Conservation (phyloP, 2,797 vertebrate genomes). For the Anabacerthia variegaticeps region DNA sequence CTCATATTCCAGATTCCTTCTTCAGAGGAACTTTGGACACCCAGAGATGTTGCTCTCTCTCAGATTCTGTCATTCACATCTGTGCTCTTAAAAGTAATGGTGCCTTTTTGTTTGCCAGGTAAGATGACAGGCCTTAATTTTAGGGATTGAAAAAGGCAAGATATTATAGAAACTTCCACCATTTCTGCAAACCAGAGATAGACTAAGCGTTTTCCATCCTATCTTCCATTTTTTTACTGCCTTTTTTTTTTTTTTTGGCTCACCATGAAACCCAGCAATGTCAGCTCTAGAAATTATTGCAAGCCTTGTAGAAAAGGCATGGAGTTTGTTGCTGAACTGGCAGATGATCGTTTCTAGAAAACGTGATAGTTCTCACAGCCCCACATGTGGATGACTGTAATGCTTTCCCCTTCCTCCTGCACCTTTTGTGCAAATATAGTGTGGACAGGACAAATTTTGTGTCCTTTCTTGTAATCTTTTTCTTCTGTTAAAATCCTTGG, state of each 20-base stretch:
- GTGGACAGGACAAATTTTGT: not conserved
- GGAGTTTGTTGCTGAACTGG: not conserved
- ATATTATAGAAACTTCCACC: not conserved
- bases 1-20: not conserved
- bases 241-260: not conserved
- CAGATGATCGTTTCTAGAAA: not conserved
- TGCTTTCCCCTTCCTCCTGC: not conserved
- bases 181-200: not conserved
- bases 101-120: not conserved
- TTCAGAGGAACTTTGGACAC: not conserved
- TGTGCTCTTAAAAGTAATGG: not conserved
- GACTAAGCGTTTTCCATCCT: not conserved
- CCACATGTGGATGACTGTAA: not conserved
- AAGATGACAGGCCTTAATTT: not conserved
- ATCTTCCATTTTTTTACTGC: accelerated
- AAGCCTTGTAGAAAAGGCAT: not conserved
- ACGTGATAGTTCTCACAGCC: not conserved
- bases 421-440: not conserved
- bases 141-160: not conserved
- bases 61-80: not conserved
- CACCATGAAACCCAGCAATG: not conserved
- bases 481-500: not conserved
- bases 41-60: not conserved
- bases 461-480: not conserved
- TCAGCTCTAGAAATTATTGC: not conserved